Evolutionary conservation across 2,888 invertebrate species (phyloP).

Genomic region (Hemicrepidius hirtus): DNA sequence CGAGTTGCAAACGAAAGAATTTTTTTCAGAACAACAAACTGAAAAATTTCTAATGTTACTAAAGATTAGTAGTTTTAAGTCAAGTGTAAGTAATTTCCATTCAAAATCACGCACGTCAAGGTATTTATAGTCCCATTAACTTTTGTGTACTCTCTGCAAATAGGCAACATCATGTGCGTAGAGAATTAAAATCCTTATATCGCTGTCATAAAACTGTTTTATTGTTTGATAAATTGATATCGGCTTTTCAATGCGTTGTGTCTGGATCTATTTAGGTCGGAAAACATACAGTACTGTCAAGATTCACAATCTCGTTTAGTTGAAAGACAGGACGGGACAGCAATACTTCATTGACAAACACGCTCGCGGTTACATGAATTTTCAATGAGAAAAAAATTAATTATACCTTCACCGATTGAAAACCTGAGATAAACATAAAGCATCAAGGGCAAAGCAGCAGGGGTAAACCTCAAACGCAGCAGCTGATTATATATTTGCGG

Average conservation of each 20-base stretch:
- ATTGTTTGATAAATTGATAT: constrained; percentile 46
- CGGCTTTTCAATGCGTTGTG: constrained; percentile 26
- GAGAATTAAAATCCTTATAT: constrained; percentile 44
- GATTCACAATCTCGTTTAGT: no score
- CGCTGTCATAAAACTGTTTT: constrained; percentile 41
- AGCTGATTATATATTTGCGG: no score
- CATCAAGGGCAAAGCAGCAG: no score
- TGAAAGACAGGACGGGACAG: no score
- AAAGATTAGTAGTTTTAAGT: constrained; percentile 62
- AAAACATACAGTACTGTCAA: no score
- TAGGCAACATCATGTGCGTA: constrained; percentile 27
- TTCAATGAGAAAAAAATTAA: no score
- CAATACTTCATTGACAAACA: no score
- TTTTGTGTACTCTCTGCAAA: constrained; percentile 42
- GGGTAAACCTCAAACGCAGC: no score
- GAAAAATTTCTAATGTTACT: background rate
- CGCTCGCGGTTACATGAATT: no score
- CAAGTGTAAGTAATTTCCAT: constrained; percentile 23
- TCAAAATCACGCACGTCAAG: constrained; percentile 13
- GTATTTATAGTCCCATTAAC: constrained; percentile 40
- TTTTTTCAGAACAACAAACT: background rate
- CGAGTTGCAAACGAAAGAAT: background rate
- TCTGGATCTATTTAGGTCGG: constrained; percentile 11
- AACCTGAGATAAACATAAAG: no score
- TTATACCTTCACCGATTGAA: no score